Percentiles rank a stretch among this genome's conserved stretches.
These are phyloP conservation scores for Tortrix viridana DNA, from an alignment of 2,888 invertebrate species.

Conservation along the genomic window DNA sequence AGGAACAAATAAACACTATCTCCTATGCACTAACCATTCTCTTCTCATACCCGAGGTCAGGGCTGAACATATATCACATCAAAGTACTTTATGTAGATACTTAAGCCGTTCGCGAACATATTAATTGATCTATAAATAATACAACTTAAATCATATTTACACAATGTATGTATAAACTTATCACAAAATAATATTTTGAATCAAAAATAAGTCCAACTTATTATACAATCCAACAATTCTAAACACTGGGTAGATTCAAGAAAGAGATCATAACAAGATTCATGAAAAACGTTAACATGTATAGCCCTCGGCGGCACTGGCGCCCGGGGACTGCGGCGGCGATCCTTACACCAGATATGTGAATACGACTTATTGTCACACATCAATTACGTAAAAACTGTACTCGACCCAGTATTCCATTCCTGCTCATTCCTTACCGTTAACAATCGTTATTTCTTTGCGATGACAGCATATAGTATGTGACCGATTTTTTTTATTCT, in stretches of 20 bases:
- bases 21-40: conserved; percentile 73
- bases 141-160: conserved; percentile 74
- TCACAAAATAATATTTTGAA: conserved; percentile 72
- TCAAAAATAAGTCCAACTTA: conserved; percentile 69
- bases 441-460: conserved; percentile 6
- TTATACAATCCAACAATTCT: conserved; percentile 74
- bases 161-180: conserved; percentile 74
- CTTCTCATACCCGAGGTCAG: conserved; percentile 51
- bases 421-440: conserved; percentile 52
- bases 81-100: conserved; percentile 53
- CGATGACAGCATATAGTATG: conserved; percentile 13
- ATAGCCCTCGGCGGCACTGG: conserved; percentile 56
- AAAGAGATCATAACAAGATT: conserved; percentile 83
- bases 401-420: conserved; percentile 78
- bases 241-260: conserved; percentile 82
- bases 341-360: conserved; percentile 69
- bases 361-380: conserved; percentile 78
- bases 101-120: conserved; percentile 70
- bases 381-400: conserved; percentile 69
- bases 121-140: conserved; percentile 54
- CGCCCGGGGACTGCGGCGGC: conserved; percentile 66
- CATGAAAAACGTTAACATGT: conserved; percentile 63
- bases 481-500: not conserved
- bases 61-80: conserved; percentile 74
- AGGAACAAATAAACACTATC: conserved; percentile 80